Percentiles rank a stretch among this genome's conserved stretches.
Conservation (phyloP, 2,888 invertebrate species). For the Lasioglossum morio region DNA sequence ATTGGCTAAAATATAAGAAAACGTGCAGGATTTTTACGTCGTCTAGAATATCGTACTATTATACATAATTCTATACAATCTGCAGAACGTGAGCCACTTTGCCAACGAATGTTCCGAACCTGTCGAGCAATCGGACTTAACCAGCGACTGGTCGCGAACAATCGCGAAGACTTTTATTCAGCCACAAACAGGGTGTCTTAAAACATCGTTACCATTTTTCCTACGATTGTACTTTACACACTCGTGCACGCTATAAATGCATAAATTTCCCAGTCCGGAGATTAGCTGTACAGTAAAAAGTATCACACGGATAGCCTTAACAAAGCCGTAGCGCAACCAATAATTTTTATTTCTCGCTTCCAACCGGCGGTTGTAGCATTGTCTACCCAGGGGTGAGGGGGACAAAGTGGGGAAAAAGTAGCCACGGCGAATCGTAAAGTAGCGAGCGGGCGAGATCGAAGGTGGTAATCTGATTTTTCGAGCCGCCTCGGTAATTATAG, state of each 20-base stretch:
- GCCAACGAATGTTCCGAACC: not conserved
- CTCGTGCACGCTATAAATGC: not conserved
- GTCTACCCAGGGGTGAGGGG: not conserved
- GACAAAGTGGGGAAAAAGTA: not conserved
- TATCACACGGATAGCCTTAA: not conserved
- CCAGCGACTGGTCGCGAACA: too few relatives aligned
- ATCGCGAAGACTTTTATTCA: not conserved
- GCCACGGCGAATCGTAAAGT: not conserved
- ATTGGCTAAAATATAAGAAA: not conserved
- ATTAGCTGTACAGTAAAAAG: not conserved
- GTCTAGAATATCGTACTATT: not conserved
- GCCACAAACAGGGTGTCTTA: not conserved
- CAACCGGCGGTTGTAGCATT: not conserved
- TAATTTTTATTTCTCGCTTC: not conserved
- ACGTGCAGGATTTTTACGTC: not conserved
- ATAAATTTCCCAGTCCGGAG: not conserved
- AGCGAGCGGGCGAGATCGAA: not conserved
- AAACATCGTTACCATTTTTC: not conserved
- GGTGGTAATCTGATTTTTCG: constrained; percentile 1
- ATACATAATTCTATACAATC: not conserved
- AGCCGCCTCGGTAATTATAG: not conserved
- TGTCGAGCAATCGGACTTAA: not conserved
- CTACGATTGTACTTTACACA: constrained; percentile 6
- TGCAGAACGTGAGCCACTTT: not conserved
- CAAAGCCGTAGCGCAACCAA: not conserved